phyloP scores from a whole-genome alignment of 2,797 vertebrate species.

The Cirrhinus molitorella region DNA sequence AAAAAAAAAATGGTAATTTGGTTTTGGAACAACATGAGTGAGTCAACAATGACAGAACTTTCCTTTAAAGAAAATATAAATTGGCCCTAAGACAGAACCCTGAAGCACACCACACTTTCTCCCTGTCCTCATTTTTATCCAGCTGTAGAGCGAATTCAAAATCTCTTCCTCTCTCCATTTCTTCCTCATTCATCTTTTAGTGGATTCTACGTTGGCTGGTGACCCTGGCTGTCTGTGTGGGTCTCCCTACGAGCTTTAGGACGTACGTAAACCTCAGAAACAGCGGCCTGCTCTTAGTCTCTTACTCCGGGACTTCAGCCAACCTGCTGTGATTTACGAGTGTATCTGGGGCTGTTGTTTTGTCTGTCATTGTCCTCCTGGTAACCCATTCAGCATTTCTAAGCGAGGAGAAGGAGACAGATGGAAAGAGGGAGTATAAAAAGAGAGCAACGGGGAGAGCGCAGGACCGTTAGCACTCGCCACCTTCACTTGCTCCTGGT shows the following conservation, averaged over 20 bases:
- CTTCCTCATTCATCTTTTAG: neutral
- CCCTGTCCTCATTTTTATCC: neutral
- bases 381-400: constrained; percentile 71
- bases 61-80: constrained; percentile 1
- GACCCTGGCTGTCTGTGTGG: constrained; percentile 38
- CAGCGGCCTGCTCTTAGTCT: constrained; percentile 19
- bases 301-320: constrained; percentile 51
- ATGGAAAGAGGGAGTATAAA: neutral
- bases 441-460: no score
- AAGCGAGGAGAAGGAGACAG: neutral
- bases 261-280: neutral
- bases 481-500: constrained; percentile 70
- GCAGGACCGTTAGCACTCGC: constrained; percentile 63
- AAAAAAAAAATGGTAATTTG: neutral
- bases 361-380: constrained; percentile 69
- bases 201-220: neutral
- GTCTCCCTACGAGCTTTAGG: neutral
- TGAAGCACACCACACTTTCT: neutral
- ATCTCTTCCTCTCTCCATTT: constrained; percentile 7
- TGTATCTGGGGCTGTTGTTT: constrained; percentile 68
- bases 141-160: neutral
- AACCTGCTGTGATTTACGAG: constrained; percentile 65
- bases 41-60: neutral
- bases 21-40: neutral
- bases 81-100: neutral